phyloP scores from a whole-genome alignment of 2,888 invertebrate genomes.

The Drosophila affinis region DNA sequence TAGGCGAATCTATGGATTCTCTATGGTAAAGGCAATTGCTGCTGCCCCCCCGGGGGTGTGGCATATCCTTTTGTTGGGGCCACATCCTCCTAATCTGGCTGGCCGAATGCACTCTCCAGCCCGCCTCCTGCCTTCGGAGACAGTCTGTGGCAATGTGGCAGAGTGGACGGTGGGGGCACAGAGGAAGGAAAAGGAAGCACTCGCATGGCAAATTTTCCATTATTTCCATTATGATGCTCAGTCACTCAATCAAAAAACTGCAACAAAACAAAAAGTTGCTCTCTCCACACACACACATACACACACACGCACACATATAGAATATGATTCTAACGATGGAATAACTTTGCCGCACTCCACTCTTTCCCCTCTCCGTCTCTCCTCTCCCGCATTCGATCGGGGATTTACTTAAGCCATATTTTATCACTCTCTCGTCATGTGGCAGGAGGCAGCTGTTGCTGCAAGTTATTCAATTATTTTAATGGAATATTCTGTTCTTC shows the following conservation, averaged over 20 bases:
- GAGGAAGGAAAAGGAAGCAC: constrained; percentile 3
- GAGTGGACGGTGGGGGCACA: no score
- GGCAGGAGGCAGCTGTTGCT: constrained; percentile 52
- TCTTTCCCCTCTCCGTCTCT: not conserved
- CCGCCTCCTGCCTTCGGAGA: constrained; percentile 10
- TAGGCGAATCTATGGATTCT: not conserved
- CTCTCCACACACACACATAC: constrained; percentile 29
- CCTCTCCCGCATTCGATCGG: not conserved
- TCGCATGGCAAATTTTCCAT: constrained; percentile 45
- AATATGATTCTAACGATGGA: constrained; percentile 61
- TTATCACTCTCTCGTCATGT: constrained; percentile 50
- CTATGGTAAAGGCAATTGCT: not conserved
- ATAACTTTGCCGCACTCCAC: constrained; percentile 49
- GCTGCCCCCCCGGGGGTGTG: not conserved
- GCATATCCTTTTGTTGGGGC: not conserved
- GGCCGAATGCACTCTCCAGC: constrained; percentile 47
- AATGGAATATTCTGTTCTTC: constrained; percentile 62
- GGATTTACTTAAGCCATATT: constrained; percentile 73
- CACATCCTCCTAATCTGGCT: constrained; percentile 50
- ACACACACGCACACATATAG: constrained; percentile 2
- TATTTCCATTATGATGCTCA: constrained; percentile 47
- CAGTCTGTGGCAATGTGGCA: not conserved
- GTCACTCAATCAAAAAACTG: constrained; percentile 60
- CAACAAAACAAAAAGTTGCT: constrained; percentile 65
- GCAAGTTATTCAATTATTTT: constrained; percentile 78